Base-by-base conservation (phyloP, 2,113 vertebrate genomes). In the Crotalus helleri region DNA sequence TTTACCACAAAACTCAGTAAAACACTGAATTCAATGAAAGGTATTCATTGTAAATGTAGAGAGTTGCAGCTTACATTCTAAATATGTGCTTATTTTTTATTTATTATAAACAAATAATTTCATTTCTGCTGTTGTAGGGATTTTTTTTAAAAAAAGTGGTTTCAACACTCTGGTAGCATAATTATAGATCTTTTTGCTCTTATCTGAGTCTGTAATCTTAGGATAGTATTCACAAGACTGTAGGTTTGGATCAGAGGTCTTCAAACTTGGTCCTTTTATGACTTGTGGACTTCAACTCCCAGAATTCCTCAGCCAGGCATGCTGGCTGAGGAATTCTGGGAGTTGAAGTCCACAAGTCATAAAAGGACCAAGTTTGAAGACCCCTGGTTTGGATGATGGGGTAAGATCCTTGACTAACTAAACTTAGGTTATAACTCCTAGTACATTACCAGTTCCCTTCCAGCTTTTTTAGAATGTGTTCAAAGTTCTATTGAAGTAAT, bases 351-450 rank as follows among this genome's bases (percentile, higher is more conserved):
- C 49, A 51, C 49, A 51, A 51, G 49, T 51, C 49, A 51, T 51
- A 51, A 51, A 51, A 9, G 49, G 49, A 8, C 49, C 49, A 51
- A 51, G 49, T 51, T 51, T 51, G 49, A 51, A 51, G 49, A 51
- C 8, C 49, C 49, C 49, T 51, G 89, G 3, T 44, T 19, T 51
- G 49, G 23, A 15, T 87, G 54, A 19, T 57, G 11, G 17, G 89
- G 44, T 44, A n/a, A 49, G 19, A 74, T 11, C 24, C 95, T 92
- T 96, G 92, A 33, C n/a, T 53, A 93, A 96, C 94, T 94, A 96
- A 96, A 96, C 94, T 96, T 95, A 96, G 95, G 87, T 96, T 94
- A 92, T 39, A 93, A 92, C 87, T 95, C 96, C 96, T 96, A 96
- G 61, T 93, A 86, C 93, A 89, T 85, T 91, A 91, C 93, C 90